Conservation (phyloP, 2,888 invertebrate genomes). For the Lycophotia porphyrea region DNA sequence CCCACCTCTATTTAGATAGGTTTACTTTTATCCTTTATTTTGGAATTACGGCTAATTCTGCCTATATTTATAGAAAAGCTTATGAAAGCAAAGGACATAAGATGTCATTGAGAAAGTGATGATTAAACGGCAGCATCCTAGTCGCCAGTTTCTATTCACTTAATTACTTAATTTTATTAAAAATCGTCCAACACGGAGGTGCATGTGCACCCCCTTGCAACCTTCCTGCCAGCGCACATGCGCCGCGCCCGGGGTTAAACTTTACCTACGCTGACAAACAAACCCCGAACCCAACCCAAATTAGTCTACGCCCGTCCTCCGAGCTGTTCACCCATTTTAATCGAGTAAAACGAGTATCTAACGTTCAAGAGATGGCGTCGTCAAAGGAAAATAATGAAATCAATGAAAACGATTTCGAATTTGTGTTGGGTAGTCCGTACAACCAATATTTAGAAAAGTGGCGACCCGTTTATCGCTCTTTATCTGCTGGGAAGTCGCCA, state of each 20-base stretch:
- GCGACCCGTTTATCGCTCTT: constrained; percentile 6
- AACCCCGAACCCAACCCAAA: no score
- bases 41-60: background rate
- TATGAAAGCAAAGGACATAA: background rate
- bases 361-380: constrained; percentile 21
- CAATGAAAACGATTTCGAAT: no score
- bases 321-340: no score
- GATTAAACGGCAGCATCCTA: no score
- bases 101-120: background rate
- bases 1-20: background rate
- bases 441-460: constrained; percentile 8
- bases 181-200: no score
- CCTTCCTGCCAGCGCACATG: background rate
- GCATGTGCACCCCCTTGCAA: no score
- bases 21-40: background rate
- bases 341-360: background rate
- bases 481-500: background rate
- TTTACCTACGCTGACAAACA: no score
- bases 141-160: no score
- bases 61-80: background rate
- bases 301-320: no score
- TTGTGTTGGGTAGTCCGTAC: background rate
- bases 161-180: no score
- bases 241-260: no score
- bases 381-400: background rate